Evolutionary conservation across 2,888 invertebrate genomes (phyloP).

Genomic region (Blera fallax): DNA sequence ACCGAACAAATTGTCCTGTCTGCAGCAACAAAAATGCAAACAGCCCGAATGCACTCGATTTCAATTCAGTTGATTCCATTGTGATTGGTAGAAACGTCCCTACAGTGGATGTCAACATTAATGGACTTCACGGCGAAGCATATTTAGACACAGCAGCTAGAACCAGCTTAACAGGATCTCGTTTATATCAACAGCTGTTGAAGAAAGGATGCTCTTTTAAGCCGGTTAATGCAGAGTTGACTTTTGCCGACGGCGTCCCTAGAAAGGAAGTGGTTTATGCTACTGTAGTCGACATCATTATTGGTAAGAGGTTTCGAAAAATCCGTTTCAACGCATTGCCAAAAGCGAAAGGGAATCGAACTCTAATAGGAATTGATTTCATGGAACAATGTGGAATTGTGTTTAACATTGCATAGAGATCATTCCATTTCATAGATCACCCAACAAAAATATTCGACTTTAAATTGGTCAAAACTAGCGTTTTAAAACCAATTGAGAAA

Average conservation of each 20-base stretch:
- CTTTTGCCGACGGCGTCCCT: no score
- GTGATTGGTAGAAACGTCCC: conserved; percentile 17
- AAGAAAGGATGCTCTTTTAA: no score
- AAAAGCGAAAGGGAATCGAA: conserved; percentile 10
- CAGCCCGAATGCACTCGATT: conserved; percentile 20
- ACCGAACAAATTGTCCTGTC: conserved; percentile 17
- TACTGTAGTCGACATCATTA: conserved; percentile 1
- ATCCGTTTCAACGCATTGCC: conserved; percentile 7
- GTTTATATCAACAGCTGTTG: not conserved
- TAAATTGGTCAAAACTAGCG: no score
- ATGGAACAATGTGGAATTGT: conserved; percentile 7
- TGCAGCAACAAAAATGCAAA: conserved; percentile 29
- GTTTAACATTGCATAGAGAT: conserved; percentile 4
- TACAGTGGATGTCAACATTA: conserved; percentile 5
- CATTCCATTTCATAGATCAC: conserved; percentile 1
- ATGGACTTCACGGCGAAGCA: conserved; percentile 2
- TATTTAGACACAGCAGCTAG: conserved; percentile 19
- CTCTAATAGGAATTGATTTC: conserved; percentile 4
- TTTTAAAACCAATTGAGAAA: no score
- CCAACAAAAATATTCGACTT: no score
- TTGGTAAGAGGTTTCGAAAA: not conserved
- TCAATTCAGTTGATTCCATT: not conserved
- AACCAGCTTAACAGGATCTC: no score
- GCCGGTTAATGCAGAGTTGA: no score
- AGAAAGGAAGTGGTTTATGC: no score